A percentile compares a stretch with the other conserved stretches of the same genome.
phyloP scores from a whole-genome alignment of 2,888 invertebrate genomes.

The Steinernema hermaphroditum region DNA sequence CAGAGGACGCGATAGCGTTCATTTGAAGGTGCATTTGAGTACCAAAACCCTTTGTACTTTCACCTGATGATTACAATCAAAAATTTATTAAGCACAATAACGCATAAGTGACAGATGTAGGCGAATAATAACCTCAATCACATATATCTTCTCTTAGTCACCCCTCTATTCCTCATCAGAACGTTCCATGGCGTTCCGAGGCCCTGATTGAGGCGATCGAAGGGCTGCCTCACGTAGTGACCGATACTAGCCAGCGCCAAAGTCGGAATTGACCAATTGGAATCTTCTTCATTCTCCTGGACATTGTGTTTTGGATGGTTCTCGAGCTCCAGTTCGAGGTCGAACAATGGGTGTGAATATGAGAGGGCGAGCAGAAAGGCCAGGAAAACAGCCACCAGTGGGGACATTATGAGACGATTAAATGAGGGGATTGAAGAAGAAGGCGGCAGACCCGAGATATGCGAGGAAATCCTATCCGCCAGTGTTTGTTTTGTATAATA shows the following conservation, averaged over 20 bases:
- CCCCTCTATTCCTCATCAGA: neutral
- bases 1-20: too few species aligned
- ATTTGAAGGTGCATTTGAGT: too few species aligned
- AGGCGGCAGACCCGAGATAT: neutral
- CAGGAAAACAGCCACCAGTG: neutral
- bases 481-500: neutral
- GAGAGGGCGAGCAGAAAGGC: neutral
- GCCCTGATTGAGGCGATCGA: neutral
- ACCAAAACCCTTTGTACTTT: too few species aligned
- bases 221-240: neutral
- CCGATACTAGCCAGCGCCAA: constrained; percentile 8
- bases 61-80: too few species aligned
- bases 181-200: neutral
- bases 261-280: neutral
- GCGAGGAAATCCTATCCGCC: neutral
- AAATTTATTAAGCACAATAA: too few species aligned
- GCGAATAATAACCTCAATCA: too few species aligned
- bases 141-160: too few species aligned
- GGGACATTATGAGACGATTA: constrained; percentile 2
- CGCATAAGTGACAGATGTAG: too few species aligned
- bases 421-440: neutral
- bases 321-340: neutral
- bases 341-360: neutral
- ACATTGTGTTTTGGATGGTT: neutral
- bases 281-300: neutral